These are phyloP conservation scores for Pelecanus crispus DNA, from an alignment of 2,113 vertebrate genomes.

Conservation along the genomic window DNA sequence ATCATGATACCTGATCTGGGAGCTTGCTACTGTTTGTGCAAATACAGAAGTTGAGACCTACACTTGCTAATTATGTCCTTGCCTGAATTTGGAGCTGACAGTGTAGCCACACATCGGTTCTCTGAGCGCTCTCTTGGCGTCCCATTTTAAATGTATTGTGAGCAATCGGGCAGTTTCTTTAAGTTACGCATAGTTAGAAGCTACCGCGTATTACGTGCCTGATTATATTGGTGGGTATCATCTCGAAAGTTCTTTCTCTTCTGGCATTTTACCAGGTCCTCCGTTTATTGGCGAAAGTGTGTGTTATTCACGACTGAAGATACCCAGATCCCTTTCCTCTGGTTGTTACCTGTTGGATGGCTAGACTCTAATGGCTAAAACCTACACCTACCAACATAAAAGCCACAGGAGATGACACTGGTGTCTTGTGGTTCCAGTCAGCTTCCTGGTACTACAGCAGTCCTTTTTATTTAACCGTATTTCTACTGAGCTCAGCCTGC, in stretches of 20 bases:
- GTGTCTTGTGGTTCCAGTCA: conserved; percentile 24
- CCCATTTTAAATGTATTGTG: neutral
- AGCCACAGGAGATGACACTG: conserved; percentile 11
- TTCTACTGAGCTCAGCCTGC: neutral
- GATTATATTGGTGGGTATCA: neutral
- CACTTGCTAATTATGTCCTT: neutral
- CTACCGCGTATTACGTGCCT: neutral
- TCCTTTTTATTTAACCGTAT: conserved; percentile 4
- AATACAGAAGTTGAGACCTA: neutral
- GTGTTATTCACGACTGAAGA: neutral
- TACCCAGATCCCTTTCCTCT: neutral
- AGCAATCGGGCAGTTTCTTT: neutral
- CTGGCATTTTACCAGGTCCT: neutral
- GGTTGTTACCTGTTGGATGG: neutral
- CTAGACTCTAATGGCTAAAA: conserved; percentile 7
- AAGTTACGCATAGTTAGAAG: neutral
- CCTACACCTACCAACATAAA: conserved; percentile 24
- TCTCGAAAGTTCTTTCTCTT: neutral
- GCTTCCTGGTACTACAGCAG: conserved; percentile 13
- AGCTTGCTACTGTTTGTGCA: neutral
- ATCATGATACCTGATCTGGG: neutral
- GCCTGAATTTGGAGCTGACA: neutral
- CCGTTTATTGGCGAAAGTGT: neutral
- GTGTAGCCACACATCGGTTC: neutral
- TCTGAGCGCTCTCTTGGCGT: neutral